Evolutionary conservation across 2,797 vertebrate genomes (phyloP).

Genomic region (Brachymystax lenok): DNA sequence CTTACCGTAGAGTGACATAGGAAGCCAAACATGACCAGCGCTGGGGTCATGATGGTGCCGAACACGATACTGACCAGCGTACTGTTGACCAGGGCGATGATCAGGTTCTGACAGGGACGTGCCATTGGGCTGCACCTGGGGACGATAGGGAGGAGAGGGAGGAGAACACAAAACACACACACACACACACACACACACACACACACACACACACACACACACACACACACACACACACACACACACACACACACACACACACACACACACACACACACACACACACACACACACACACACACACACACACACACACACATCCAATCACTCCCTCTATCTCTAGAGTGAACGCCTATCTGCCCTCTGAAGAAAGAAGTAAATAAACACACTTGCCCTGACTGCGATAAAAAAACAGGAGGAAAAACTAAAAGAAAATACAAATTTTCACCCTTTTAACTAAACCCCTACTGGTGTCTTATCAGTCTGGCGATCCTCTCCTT

Average conservation of each 20-base stretch:
- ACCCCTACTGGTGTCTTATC: constrained; percentile 64
- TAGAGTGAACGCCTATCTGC: constrained; percentile 28
- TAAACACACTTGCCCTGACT: constrained; percentile 31
- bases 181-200: no score
- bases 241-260: no score
- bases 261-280: no score
- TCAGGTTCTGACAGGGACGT: no score
- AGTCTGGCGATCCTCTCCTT: constrained; percentile 48
- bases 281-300: no score
- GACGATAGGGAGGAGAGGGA: no score
- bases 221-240: no score
- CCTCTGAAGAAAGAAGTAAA: constrained; percentile 31
- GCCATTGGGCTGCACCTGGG: no score
- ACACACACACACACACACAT: no score
- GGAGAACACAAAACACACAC: no score
- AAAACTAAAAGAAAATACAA: constrained; percentile 50
- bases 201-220: no score
- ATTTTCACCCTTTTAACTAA: constrained; percentile 66
- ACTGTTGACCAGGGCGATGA: constrained; percentile 82
- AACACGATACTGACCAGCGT: constrained; percentile 78
- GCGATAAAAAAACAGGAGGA: constrained; percentile 7
- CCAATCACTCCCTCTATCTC: constrained; percentile 19
- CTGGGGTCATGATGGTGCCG: constrained; percentile 82
- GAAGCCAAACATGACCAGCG: constrained; percentile 85
- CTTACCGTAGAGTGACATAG: constrained; percentile 89